phyloP scores from a whole-genome alignment of 53 echinoderm and acorn worm genomes.

The Holothuria leucospilota region DNA sequence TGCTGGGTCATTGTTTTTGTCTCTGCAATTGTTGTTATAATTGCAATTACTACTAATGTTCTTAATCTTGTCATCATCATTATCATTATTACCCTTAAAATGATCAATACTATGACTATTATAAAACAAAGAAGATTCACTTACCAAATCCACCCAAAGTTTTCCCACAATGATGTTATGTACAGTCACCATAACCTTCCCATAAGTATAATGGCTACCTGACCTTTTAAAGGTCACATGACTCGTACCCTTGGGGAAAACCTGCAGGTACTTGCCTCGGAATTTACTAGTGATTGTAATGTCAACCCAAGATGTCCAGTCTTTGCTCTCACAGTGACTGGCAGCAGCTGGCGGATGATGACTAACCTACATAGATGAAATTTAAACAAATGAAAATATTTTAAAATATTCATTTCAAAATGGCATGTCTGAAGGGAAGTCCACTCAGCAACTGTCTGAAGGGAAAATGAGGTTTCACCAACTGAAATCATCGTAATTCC shows the following conservation, averaged over 20 bases:
- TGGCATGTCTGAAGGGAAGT: too few relatives aligned
- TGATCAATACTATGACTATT: background rate
- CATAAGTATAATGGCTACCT: constrained; percentile 97
- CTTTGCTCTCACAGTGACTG: constrained; percentile 84
- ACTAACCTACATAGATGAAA: constrained; percentile 71
- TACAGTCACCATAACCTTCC: constrained; percentile 89
- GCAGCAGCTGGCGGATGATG: constrained; percentile 99
- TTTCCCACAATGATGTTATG: constrained; percentile 99
- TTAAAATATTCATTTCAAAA: background rate
- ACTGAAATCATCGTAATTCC: too few relatives aligned
- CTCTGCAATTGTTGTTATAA: background rate
- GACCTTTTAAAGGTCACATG: constrained; percentile 91
- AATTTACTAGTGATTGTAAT: constrained; percentile 99
- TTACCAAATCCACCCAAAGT: constrained; percentile 97
- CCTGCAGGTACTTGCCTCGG: constrained; percentile 96
- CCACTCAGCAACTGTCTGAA: too few relatives aligned
- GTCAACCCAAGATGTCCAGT: constrained; percentile 95
- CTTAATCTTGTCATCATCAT: background rate
- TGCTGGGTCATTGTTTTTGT: background rate
- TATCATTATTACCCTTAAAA: background rate
- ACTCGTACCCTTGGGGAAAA: constrained; percentile 94
- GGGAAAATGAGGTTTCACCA: too few relatives aligned
- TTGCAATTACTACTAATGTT: too few relatives aligned
- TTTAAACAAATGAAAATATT: background rate
- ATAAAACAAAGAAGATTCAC: constrained; percentile 11